Percentiles rank a stretch among this genome's conserved stretches.
Evolutionary conservation across 2,797 vertebrate species (phyloP).

Genomic region (Leuciscus waleckii): DNA sequence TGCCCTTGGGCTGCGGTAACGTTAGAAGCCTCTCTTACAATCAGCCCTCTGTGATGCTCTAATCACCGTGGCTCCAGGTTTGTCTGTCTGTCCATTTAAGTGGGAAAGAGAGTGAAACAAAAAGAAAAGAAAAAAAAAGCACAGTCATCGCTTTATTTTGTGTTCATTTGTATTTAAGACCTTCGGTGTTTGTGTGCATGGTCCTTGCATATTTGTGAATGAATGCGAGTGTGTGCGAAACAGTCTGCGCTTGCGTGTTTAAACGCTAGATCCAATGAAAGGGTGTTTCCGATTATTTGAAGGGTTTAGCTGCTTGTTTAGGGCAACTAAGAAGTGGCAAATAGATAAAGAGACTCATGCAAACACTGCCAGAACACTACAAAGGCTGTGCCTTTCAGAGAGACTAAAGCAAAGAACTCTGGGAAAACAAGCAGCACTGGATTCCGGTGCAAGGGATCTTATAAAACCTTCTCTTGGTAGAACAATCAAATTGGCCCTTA

Average conservation of each 20-base stretch:
- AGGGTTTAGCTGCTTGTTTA: conserved; percentile 50
- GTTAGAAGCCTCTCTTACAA: conserved; percentile 43
- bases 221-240: conserved; percentile 22
- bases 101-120: background rate
- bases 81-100: background rate
- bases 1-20: conserved; percentile 29
- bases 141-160: background rate
- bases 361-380: conserved; percentile 40
- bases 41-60: conserved; percentile 40
- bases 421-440: conserved; percentile 53
- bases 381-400: conserved; percentile 50
- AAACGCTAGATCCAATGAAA: conserved; percentile 37
- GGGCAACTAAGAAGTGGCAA: conserved; percentile 45
- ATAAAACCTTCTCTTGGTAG: conserved; percentile 44
- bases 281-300: conserved; percentile 33
- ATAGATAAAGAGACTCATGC: conserved; percentile 39
- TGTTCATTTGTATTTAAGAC: conserved; percentile 35
- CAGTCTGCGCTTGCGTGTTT: conserved; percentile 7
- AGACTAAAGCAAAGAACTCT: conserved; percentile 42
- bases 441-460: conserved; percentile 37
- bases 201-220: conserved; percentile 2
- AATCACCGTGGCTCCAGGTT: conserved; percentile 39
- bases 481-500: conserved; percentile 29
- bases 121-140: conserved; percentile 13
- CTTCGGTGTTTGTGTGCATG: conserved; percentile 15